Evolutionary conservation across 2,113 vertebrate genomes (phyloP).

Genomic region (Thomomys bottae): DNA sequence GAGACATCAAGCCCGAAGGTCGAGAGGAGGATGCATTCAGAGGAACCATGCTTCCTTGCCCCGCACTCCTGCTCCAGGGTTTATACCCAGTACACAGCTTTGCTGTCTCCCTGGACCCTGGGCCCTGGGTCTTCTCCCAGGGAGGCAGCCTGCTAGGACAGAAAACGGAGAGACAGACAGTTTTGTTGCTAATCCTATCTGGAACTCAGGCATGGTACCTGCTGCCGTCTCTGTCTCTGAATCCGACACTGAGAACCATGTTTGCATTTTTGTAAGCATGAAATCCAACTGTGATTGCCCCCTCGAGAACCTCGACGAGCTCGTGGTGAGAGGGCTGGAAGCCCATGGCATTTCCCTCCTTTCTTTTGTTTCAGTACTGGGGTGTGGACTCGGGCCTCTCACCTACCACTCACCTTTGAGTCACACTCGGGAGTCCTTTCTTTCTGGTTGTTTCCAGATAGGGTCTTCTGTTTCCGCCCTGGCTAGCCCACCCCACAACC

Average conservation of each 20-base stretch:
- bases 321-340: accelerated
- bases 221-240: accelerated
- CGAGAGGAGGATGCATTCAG: accelerated
- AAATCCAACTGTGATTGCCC: accelerated
- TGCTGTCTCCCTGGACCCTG: accelerated
- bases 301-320: accelerated
- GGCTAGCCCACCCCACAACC: no score
- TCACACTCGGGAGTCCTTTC: no score
- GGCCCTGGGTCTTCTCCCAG: accelerated
- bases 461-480: no score
- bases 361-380: no score
- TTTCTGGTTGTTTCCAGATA: no score
- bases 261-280: accelerated
- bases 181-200: accelerated
- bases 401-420: no score
- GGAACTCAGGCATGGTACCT: accelerated
- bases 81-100: accelerated
- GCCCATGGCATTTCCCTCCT: no score
- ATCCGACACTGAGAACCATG: neutral
- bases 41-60: no score
- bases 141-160: accelerated
- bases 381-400: no score
- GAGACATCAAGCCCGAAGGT: no score
- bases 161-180: no score
- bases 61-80: accelerated